Conservation (phyloP, 2,888 invertebrate species). For the Eupithecia subfuscata region DNA sequence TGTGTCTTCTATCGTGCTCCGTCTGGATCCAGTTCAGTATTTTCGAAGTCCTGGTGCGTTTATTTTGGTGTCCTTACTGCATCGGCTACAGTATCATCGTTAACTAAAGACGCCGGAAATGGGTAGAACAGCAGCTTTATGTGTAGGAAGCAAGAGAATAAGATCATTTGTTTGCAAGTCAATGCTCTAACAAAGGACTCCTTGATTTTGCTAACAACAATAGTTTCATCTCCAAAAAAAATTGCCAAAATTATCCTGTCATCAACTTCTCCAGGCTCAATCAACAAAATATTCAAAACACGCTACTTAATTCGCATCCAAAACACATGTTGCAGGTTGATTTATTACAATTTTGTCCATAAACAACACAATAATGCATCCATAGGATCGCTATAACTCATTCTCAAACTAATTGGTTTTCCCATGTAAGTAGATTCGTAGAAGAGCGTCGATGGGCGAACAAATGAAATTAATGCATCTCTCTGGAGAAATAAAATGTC, state of each 20-base stretch:
- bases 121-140: neutral
- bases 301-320: slow-evolving; percentile 29
- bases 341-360: slow-evolving; percentile 32
- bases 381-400: slow-evolving; percentile 36
- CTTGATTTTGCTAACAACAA: neutral
- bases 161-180: neutral
- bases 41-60: neutral
- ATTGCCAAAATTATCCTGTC: neutral
- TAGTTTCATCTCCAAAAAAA: neutral
- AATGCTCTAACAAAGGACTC: neutral
- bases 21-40: slow-evolving; percentile 15
- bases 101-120: neutral
- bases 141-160: neutral
- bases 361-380: slow-evolving; percentile 35
- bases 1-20: slow-evolving; percentile 33
- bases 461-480: slow-evolving; percentile 83
- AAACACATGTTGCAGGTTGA: slow-evolving; percentile 29
- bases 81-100: neutral
- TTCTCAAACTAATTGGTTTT: slow-evolving; percentile 63
- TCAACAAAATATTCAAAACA: slow-evolving; percentile 20
- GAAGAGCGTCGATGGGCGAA: slow-evolving; percentile 74
- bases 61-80: neutral
- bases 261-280: neutral
- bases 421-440: slow-evolving; percentile 69
- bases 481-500: slow-evolving; percentile 82